Evolutionary conservation across 2,113 vertebrate genomes (phyloP), one percentile per base, ranked within the genome.

Genomic region (Nerophis ophidion): DNA sequence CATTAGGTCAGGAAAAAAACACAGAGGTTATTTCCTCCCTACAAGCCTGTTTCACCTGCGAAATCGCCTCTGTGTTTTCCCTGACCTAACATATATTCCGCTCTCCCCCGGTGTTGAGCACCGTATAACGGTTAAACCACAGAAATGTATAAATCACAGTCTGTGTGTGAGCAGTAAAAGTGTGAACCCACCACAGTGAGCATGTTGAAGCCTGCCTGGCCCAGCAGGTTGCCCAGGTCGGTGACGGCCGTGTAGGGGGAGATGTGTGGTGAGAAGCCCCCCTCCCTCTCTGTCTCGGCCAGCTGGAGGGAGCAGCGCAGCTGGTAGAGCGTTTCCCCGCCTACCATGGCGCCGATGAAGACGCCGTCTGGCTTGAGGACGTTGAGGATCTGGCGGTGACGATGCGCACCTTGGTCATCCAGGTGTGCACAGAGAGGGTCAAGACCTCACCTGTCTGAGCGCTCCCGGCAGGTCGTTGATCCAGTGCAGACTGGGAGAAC

Each of bases 261-360:
- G 5, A 98, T 56, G 0, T 93, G 95, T 7, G 95, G 93, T 3
- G 94, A 89, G 86, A 98, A 96, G 0, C 97, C 97, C 0, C 95
- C 95, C 86, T 98, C 95, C 46, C 96, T 83, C 87, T 98, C 95
- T 0, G 87, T 81, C 83, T 98, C 95, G 0, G 95, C 95, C 38
- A 98, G 88, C 81, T 98, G 95, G 62, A 99, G 86, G 0, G 95
- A 94, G 71, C 97, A 98, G n/a, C 95, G 92, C 66, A 99, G 91
- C 81, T 98, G 94, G 40, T 90, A 98, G 4, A 98, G 91, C 0
- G 94, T 94, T 60, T 98, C 95, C 0, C 95, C 96, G 1, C 95
- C 96, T n/a, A 92, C 84, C 93, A 97, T 93, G 0, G 95, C 94
- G 1, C 95, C 96, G 40, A 98, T 90, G 75, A 99, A 98, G 1